Conservation (phyloP, 2,113 vertebrate genomes). For the Callionymus lyra region DNA sequence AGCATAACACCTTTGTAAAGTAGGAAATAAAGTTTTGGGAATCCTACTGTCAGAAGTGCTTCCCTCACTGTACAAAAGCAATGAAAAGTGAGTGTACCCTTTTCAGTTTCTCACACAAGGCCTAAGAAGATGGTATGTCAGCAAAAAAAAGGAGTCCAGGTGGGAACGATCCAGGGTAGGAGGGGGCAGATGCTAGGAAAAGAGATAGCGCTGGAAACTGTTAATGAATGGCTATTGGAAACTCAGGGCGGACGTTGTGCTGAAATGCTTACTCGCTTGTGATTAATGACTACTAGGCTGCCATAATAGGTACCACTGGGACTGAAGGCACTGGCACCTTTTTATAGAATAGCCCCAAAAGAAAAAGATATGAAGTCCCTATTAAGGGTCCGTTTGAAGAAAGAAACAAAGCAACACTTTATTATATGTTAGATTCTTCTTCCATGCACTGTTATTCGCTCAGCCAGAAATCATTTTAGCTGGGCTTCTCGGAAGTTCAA, state of each 20-base stretch:
- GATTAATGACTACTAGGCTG: conserved; percentile 67
- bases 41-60: not conserved
- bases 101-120: conserved; percentile 27
- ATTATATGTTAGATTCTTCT: too few species aligned
- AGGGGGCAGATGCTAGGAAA: conserved; percentile 53
- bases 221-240: conserved; percentile 70
- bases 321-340: conserved; percentile 56
- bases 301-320: conserved; percentile 69
- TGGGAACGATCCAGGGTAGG: conserved; percentile 43
- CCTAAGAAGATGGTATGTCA: conserved; percentile 56
- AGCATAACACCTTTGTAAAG: not conserved
- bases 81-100: conserved; percentile 10
- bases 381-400: conserved; percentile 30
- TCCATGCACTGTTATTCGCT: too few species aligned
- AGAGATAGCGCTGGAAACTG: conserved; percentile 54
- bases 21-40: not conserved
- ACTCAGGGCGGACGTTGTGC: conserved; percentile 45
- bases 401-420: too few species aligned
- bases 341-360: conserved; percentile 63
- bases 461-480: too few species aligned
- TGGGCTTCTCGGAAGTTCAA: too few species aligned
- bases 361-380: conserved; percentile 58
- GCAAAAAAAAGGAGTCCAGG: conserved; percentile 63
- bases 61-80: conserved; percentile 3
- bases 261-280: conserved; percentile 62